Conservation (phyloP, 2,113 vertebrate species). For the Vulpes vulpes region DNA sequence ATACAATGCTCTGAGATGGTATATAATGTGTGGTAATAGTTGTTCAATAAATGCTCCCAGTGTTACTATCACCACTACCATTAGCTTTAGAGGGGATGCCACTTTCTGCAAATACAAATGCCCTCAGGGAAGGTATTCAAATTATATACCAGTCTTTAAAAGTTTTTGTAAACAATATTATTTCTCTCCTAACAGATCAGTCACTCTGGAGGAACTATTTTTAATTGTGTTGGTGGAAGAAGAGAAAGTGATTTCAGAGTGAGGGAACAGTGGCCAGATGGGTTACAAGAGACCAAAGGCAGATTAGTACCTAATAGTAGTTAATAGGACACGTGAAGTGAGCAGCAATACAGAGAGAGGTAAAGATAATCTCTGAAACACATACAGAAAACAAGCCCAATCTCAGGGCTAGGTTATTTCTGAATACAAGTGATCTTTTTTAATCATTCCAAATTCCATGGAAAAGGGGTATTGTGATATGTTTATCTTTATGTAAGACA, state of each 20-base stretch:
- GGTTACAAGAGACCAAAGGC: not conserved
- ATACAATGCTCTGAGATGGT: not conserved
- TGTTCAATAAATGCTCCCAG: not conserved
- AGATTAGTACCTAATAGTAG: not conserved
- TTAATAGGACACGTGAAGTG: not conserved
- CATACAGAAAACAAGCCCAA: not conserved
- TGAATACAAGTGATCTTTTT: not conserved
- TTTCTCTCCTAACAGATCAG: not conserved
- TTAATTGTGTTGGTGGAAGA: not conserved
- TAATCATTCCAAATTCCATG: not conserved
- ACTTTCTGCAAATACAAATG: not conserved
- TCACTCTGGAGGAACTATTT: not conserved
- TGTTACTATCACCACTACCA: not conserved
- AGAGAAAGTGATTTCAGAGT: not conserved
- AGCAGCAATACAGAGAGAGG: not conserved
- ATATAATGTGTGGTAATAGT: not conserved
- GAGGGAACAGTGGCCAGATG: not conserved
- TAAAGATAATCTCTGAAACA: not conserved
- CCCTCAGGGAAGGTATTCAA: not conserved
- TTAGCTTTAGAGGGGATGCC: not conserved
- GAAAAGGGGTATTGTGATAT: not conserved
- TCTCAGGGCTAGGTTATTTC: conserved; percentile 2
- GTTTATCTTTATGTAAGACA: not conserved
- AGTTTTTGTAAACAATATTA: not conserved
- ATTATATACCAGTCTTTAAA: not conserved